Conservation (phyloP, 2,888 invertebrate genomes). For the Octodonta nipae region DNA sequence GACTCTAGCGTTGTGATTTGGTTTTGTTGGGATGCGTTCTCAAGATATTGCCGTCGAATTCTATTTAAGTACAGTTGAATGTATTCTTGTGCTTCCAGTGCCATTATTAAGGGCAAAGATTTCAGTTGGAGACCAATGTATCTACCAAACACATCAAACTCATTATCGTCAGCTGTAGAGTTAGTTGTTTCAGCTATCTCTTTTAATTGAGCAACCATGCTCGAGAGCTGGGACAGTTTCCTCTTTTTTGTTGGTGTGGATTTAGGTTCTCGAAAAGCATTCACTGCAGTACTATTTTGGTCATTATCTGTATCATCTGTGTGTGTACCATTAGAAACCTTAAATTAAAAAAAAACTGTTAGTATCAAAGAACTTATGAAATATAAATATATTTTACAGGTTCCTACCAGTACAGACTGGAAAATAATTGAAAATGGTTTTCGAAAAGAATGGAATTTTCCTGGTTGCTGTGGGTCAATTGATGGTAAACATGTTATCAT, state of each 20-base stretch:
- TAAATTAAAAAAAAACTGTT: neutral
- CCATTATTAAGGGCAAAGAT: slow-evolving; percentile 7
- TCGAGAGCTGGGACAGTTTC: slow-evolving; percentile 16
- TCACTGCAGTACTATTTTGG: slow-evolving; percentile 1
- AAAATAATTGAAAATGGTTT: slow-evolving; percentile 10
- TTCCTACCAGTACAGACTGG: slow-evolving; percentile 8
- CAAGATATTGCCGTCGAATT: neutral
- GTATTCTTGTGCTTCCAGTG: slow-evolving; percentile 5
- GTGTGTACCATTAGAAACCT: neutral
- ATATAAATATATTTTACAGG: neutral
- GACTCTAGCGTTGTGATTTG: no score
- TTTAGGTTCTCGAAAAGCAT: neutral
- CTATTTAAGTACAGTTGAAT: slow-evolving; percentile 4
- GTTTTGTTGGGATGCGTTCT: neutral
- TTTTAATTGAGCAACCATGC: slow-evolving; percentile 19
- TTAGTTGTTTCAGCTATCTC: slow-evolving; percentile 18
- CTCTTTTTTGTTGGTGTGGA: neutral
- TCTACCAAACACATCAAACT: slow-evolving; percentile 20
- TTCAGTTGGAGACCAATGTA: slow-evolving; percentile 18
- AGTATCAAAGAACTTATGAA: neutral
- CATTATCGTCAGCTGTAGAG: slow-evolving; percentile 18
- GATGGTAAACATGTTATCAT: slow-evolving; percentile 17
- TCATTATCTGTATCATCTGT: slow-evolving; percentile 1
- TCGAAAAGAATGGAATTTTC: slow-evolving; percentile 13
- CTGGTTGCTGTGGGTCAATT: slow-evolving; percentile 15